phyloP scores from a whole-genome alignment of 1,140 invertebrate genomes.

The Drosophila cardini region DNA sequence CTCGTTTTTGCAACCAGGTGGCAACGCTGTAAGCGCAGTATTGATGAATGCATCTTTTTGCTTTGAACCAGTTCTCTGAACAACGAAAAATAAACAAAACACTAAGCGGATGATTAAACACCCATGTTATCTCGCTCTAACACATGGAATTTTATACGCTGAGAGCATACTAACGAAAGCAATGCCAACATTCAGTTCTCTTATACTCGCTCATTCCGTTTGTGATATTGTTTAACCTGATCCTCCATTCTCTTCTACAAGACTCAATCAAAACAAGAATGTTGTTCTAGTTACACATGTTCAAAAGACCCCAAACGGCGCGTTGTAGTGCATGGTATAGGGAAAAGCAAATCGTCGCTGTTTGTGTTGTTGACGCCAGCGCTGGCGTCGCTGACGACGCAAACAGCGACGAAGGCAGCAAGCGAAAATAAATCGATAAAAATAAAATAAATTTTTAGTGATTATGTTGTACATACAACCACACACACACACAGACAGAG shows the following conservation, averaged over 20 bases:
- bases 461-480: slow-evolving; percentile 74
- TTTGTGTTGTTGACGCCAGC: slow-evolving; percentile 59
- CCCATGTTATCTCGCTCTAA: slow-evolving; percentile 30
- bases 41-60: slow-evolving; percentile 47
- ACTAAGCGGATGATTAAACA: slow-evolving; percentile 44
- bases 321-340: slow-evolving; percentile 41
- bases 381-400: slow-evolving; percentile 49
- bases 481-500: slow-evolving; percentile 24
- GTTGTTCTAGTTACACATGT: slow-evolving; percentile 45
- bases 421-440: slow-evolving; percentile 82
- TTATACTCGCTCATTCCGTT: slow-evolving; percentile 34
- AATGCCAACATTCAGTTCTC: slow-evolving; percentile 28
- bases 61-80: slow-evolving; percentile 48
- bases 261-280: slow-evolving; percentile 34
- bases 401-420: slow-evolving; percentile 41
- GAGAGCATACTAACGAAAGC: slow-evolving; percentile 21
- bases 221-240: slow-evolving; percentile 29
- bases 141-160: slow-evolving; percentile 13
- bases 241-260: slow-evolving; percentile 32
- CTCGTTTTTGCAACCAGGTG: slow-evolving; percentile 26
- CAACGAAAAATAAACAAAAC: slow-evolving; percentile 30
- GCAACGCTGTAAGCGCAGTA: slow-evolving; percentile 37
- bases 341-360: slow-evolving; percentile 50
- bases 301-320: slow-evolving; percentile 46
- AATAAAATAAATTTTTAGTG: slow-evolving; percentile 84